Conservation (phyloP, 2,888 invertebrate genomes). For the Abscondita cerata region DNA sequence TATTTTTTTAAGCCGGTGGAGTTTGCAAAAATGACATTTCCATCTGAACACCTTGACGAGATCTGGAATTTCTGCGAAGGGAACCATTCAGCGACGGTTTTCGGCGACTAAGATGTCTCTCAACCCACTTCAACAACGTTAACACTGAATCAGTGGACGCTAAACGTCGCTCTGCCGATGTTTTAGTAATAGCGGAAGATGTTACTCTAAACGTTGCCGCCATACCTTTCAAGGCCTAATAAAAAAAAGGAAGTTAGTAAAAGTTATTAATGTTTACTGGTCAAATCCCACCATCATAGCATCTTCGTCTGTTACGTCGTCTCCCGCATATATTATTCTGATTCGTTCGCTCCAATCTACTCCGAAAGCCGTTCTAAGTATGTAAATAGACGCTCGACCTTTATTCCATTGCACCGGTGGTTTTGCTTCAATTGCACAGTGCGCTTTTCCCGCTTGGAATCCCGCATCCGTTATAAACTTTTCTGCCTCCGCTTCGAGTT, state of each 20-base stretch:
- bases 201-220: constrained; percentile 91
- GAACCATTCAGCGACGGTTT: constrained; percentile 66
- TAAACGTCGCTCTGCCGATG: constrained; percentile 84
- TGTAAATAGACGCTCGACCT: constrained; percentile 88
- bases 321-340: constrained; percentile 88
- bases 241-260: constrained; percentile 5
- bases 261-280: neutral
- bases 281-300: constrained; percentile 79
- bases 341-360: constrained; percentile 92
- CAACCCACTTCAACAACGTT: constrained; percentile 90
- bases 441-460: constrained; percentile 80
- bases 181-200: constrained; percentile 83
- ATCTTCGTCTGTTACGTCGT: constrained; percentile 89
- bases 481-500: constrained; percentile 75
- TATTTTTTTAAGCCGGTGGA: constrained; percentile 22
- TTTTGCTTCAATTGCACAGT: constrained; percentile 89
- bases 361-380: constrained; percentile 87
- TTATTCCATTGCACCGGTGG: constrained; percentile 94
- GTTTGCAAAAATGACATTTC: constrained; percentile 74
- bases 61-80: constrained; percentile 68
- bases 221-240: constrained; percentile 89
- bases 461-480: constrained; percentile 77
- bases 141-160: constrained; percentile 90
- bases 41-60: constrained; percentile 77
- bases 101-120: constrained; percentile 80